Percentiles rank a stretch among this genome's conserved stretches.
Evolutionary conservation across 2,888 invertebrate species (phyloP).

Genomic region (Oxyteleia sp.): DNA sequence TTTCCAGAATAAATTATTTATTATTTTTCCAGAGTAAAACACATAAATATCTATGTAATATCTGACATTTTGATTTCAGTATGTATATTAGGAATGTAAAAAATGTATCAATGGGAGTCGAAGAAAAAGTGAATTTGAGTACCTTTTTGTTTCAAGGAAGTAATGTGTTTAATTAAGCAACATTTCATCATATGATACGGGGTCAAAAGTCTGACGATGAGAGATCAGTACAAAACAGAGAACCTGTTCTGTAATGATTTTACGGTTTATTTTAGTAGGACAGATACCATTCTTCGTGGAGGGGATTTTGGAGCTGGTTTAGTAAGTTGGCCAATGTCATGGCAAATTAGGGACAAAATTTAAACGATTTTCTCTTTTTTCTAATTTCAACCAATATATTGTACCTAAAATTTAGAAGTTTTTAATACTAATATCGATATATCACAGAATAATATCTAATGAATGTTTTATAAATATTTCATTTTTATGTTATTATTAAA

Average conservation of each 20-base stretch:
- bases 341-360: slow-evolving; percentile 69
- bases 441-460: too few species aligned
- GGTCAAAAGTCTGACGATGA: slow-evolving; percentile 57
- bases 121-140: slow-evolving; percentile 57
- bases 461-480: not conserved
- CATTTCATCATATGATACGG: slow-evolving; percentile 49
- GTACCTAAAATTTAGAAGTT: not conserved
- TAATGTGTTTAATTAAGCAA: slow-evolving; percentile 50
- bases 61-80: too few species aligned
- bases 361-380: slow-evolving; percentile 68
- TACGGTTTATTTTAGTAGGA: slow-evolving; percentile 73
- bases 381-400: slow-evolving; percentile 9
- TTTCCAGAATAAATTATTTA: too few species aligned
- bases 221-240: slow-evolving; percentile 69
- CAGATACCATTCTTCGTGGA: slow-evolving; percentile 51
- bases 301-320: slow-evolving; percentile 69
- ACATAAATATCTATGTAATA: too few species aligned
- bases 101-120: slow-evolving; percentile 17
- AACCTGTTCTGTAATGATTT: slow-evolving; percentile 78
- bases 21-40: too few species aligned
- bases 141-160: slow-evolving; percentile 43
- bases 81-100: not conserved
- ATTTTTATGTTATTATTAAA: not conserved
- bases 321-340: slow-evolving; percentile 70
- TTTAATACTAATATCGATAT: too few species aligned